Evolutionary conservation across 2,113 vertebrate species (phyloP), one percentile per base, ranked within the genome.

Genomic region (Myotis lucifugus): DNA sequence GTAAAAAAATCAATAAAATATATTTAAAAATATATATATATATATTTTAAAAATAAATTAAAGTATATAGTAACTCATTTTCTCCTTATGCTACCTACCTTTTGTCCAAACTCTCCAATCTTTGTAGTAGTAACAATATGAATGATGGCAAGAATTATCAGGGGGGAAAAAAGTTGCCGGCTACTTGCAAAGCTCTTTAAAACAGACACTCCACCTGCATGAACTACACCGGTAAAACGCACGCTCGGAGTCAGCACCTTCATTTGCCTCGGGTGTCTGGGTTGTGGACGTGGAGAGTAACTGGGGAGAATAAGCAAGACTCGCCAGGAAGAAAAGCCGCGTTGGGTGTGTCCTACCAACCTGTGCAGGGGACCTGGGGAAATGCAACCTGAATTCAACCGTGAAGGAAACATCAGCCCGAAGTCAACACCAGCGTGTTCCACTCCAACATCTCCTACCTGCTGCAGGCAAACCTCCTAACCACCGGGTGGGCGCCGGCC

Each of bases 221-320:
- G 72, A 82, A 78, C 81, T 70, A 72, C 77, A 67, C 19, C 61
- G 59, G 88, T 74, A 72, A 89, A 78, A 82, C 12, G 52, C 90
- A 88, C 42, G 82, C 73, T 67, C 54, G 85, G 69, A 69, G 82
- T 86, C 92, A 90, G 54, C 82, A 88, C 54, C 78, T 92, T 91
- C 88, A 95, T 73, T 94, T 93, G 93, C 64, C 82, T 82, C 46
- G 56, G 67, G 70, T 56, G 93, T 88, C 85, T 76, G 87, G 77
- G 88, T 90, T 90, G 64, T 82, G 69, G 64, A 91, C 76, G 64
- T 87, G 85, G 59, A 91, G 92, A 88, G 83, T 25, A 67, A 69
- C 27, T 48, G 27, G 52, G 14, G 34, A 79, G 46, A 92, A 56
- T 5, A 52, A 42, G 25, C 67, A 91, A 56, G n/a, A 69, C 52